Evolutionary conservation across 2,888 invertebrate genomes (phyloP).

Genomic region (Pristionchus mayeri): DNA sequence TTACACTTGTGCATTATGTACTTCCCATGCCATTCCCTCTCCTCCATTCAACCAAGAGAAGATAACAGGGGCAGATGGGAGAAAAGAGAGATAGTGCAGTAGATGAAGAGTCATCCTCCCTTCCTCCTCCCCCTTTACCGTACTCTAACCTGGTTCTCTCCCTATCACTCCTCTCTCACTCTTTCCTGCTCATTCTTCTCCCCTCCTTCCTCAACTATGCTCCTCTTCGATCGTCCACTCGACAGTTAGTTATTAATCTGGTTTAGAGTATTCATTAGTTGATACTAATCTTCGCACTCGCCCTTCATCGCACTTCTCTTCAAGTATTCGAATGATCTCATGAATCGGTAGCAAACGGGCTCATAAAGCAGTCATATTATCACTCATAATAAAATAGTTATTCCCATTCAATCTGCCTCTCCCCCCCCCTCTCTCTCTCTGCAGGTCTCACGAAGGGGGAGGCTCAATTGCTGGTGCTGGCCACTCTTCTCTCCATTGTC

Average conservation of each 20-base stretch:
- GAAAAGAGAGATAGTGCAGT: background rate
- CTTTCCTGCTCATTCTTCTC: background rate
- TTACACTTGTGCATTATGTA: background rate
- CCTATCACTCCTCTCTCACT: conserved; percentile 6
- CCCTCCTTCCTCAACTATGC: conserved; percentile 29
- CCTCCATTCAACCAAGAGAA: background rate
- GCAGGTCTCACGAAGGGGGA: conserved; percentile 44
- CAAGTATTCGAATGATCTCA: too few relatives aligned
- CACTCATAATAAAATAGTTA: background rate
- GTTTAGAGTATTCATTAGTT: too few relatives aligned
- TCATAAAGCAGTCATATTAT: too few relatives aligned
- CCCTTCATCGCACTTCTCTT: too few relatives aligned
- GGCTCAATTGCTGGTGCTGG: conserved; percentile 46
- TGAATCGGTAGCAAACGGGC: too few relatives aligned
- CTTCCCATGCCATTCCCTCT: background rate
- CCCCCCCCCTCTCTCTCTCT: too few relatives aligned
- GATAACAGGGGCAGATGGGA: background rate
- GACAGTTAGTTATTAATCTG: conserved; percentile 34
- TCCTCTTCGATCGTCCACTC: conserved; percentile 31
- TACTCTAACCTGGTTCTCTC: conserved; percentile 35
- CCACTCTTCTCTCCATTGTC: conserved; percentile 26
- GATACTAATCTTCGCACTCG: too few relatives aligned
- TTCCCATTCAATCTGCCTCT: background rate
- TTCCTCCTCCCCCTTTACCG: background rate
- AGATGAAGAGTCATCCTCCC: background rate